A percentile compares a stretch with the other conserved stretches of the same genome.
Conservation (phyloP, 2,797 vertebrate genomes). For the Naso thynnoides region DNA sequence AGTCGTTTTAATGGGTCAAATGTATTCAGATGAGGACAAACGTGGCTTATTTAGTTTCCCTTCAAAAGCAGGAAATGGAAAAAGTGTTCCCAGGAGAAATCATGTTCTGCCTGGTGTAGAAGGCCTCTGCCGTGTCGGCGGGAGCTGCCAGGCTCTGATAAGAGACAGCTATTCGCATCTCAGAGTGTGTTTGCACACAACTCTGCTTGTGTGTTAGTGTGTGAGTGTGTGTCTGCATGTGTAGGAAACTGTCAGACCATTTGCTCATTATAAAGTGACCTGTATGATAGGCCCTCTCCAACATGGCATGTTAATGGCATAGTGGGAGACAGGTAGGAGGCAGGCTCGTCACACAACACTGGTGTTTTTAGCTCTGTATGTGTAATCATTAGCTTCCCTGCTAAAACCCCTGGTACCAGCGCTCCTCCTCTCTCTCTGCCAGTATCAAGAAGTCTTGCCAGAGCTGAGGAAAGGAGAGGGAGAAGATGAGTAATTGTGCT, state of each 20-base stretch:
- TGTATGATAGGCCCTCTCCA: slow-evolving; percentile 86
- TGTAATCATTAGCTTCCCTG: slow-evolving; percentile 58
- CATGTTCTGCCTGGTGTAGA: slow-evolving; percentile 91
- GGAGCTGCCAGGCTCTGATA: slow-evolving; percentile 80
- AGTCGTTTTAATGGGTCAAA: slow-evolving; percentile 95
- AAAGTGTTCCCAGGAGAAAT: slow-evolving; percentile 96
- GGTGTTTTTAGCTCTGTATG: slow-evolving; percentile 59
- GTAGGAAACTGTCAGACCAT: slow-evolving; percentile 90
- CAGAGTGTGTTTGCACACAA: slow-evolving; percentile 27
- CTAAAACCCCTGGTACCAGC: slow-evolving; percentile 25
- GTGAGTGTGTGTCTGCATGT: slow-evolving; percentile 49
- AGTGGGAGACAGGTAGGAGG: slow-evolving; percentile 90
- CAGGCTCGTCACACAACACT: slow-evolving; percentile 69
- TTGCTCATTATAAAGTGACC: slow-evolving; percentile 95
- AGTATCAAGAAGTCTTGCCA: slow-evolving; percentile 57
- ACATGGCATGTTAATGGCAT: slow-evolving; percentile 90
- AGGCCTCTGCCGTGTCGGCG: slow-evolving; percentile 81
- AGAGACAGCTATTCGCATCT: slow-evolving; percentile 73
- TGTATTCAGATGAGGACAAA: slow-evolving; percentile 96
- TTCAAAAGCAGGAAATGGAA: slow-evolving; percentile 97
- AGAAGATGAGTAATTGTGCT: not conserved
- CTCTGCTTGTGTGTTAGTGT: slow-evolving; percentile 37
- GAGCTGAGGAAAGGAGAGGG: slow-evolving; percentile 65
- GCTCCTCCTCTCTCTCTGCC: slow-evolving; percentile 83
- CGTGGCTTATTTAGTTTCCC: slow-evolving; percentile 96